Evolutionary conservation across 1,140 invertebrate genomes (phyloP).

Genomic region (Heliconius hermathena): DNA sequence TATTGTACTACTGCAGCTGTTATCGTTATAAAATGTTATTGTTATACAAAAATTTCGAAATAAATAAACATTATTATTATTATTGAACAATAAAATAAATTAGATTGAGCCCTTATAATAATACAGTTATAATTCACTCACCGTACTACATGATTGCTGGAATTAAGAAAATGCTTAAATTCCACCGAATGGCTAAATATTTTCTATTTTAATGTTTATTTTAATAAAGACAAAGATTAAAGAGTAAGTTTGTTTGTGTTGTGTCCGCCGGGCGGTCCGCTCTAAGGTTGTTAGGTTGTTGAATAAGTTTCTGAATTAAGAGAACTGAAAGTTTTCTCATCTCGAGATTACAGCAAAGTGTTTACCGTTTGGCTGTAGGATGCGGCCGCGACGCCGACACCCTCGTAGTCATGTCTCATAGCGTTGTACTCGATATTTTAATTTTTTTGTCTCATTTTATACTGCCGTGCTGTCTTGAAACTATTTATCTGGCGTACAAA

Average conservation of each 20-base stretch:
- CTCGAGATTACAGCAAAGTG: slow-evolving; percentile 83
- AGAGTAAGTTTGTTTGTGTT: slow-evolving; percentile 77
- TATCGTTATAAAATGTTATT: too few relatives aligned
- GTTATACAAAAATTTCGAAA: too few relatives aligned
- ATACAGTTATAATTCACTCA: not conserved
- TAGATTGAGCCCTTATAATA: too few relatives aligned
- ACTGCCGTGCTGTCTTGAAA: slow-evolving; percentile 25
- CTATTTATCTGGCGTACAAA: not conserved
- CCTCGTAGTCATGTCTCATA: slow-evolving; percentile 51
- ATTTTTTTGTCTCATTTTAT: slow-evolving; percentile 53
- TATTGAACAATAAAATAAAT: too few relatives aligned
- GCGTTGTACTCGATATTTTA: slow-evolving; percentile 55
- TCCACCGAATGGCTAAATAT: not conserved
- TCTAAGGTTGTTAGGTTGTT: slow-evolving; percentile 81
- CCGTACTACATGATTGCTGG: not conserved
- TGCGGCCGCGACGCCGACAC: slow-evolving; percentile 69
- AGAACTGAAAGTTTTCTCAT: slow-evolving; percentile 83
- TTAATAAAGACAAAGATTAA: slow-evolving; percentile 72
- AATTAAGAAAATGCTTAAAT: slow-evolving; percentile 7
- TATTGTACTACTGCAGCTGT: too few relatives aligned
- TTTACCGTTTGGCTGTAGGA: slow-evolving; percentile 81
- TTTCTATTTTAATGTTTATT: slow-evolving; percentile 52
- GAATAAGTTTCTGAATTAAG: slow-evolving; percentile 83
- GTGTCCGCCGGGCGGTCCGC: slow-evolving; percentile 74
- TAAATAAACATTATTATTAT: too few relatives aligned